Conservation (phyloP, 2,888 invertebrate species). For the Itoplectis maculator region DNA sequence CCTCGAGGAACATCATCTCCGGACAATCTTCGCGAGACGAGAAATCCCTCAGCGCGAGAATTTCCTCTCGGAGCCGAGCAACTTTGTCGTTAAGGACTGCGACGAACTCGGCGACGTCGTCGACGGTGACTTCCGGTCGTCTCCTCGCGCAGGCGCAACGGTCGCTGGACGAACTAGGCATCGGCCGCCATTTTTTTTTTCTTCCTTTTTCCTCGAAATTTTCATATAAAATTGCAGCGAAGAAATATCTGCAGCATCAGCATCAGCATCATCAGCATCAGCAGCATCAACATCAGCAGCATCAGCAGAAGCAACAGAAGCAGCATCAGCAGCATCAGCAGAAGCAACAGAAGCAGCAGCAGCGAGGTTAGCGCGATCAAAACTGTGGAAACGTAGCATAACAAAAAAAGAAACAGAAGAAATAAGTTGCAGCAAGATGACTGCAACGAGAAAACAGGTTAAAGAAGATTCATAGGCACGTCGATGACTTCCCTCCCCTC, state of each 20-base stretch:
- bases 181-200: constrained; percentile 18
- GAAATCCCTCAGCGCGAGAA: constrained; percentile 56
- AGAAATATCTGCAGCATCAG: neutral
- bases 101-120: constrained; percentile 64
- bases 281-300: too few species aligned
- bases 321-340: too few species aligned
- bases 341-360: too few species aligned
- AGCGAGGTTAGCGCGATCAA: neutral
- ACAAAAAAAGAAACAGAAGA: neutral
- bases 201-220: too few species aligned
- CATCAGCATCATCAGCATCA: too few species aligned
- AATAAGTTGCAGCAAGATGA: constrained; percentile 27
- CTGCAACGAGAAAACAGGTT: constrained; percentile 57
- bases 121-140: constrained; percentile 61
- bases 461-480: constrained; percentile 63
- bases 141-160: constrained; percentile 9
- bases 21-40: constrained; percentile 7
- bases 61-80: constrained; percentile 64
- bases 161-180: constrained; percentile 28
- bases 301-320: too few species aligned
- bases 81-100: constrained; percentile 67
- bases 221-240: neutral
- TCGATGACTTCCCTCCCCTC: constrained; percentile 70
- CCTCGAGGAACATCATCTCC: neutral
- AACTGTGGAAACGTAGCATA: constrained; percentile 13